Evolutionary conservation across 2,797 vertebrate species (phyloP), one percentile per base, ranked within the genome.

Genomic region (Astyanax mexicanus): DNA sequence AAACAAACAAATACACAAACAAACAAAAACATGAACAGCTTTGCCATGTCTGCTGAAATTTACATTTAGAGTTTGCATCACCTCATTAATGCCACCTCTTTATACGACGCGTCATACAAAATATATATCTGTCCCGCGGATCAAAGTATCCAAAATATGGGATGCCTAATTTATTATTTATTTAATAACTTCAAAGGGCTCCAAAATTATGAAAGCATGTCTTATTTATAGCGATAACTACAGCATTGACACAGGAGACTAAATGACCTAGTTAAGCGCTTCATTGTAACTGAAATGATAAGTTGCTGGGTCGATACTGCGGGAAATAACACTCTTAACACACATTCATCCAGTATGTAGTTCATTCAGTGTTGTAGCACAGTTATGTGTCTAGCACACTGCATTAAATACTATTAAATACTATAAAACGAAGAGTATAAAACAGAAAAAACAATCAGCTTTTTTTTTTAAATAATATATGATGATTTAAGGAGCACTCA

Each of bases 191-290:
- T 76, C 52, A 71, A 66, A 32, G 27, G 67, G 45, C 65, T 49
- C 68, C 65, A 52, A 57, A 66, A 75, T n/a, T 75, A 74, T 74
- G n/a, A 72, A 75, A 57, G 10, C 27, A 69, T 75, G 49, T 73
- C 55, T 78, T 79, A 83, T 74, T 80, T 87, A 87, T 83, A 80
- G 78, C 79, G 84, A 86, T 82, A 88, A 83, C 82, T 83, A 78
- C 90, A 70, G 69, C 80, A 80, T 79, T n/a, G 83, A 88, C 89
- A 86, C 81, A 87, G 84, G 91, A 91, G 87, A 75, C 54, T 68
- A 68, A 40, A 75, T 87, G 88, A 90, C 92, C 92, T 87, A 93
- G 88, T 91, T 91, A 85, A n/a, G 17, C 23, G 25, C 15, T 57
- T 67, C 67, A 38, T 15, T 75, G 40, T 13, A 49, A 25, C 66